Evolutionary conservation across 2,113 vertebrate species (phyloP).

Genomic region (Haemorhous mexicanus): DNA sequence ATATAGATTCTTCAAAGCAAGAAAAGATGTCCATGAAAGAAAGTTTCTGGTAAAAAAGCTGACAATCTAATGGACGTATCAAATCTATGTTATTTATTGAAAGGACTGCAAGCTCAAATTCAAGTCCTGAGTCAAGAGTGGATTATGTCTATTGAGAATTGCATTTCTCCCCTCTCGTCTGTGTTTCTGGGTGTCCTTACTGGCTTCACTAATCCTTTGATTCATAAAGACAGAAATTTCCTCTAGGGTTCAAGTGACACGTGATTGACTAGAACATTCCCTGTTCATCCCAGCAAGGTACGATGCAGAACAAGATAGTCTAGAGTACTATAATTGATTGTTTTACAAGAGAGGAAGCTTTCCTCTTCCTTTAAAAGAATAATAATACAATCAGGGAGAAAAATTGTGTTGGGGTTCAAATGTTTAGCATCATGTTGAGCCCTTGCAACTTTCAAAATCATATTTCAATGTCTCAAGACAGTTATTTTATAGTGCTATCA

Average conservation of each 20-base stretch:
- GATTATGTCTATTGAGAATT: neutral
- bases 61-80: neutral
- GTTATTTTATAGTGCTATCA: neutral
- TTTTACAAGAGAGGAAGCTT: neutral
- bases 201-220: neutral
- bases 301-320: neutral
- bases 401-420: neutral
- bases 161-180: fast-evolving
- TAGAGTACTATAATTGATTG: neutral
- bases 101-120: neutral
- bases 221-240: neutral
- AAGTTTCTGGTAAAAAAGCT: neutral
- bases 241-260: neutral
- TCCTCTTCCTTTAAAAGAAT: neutral
- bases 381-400: neutral
- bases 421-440: neutral
- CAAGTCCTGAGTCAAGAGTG: neutral
- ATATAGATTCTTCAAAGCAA: neutral
- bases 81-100: neutral
- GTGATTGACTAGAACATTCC: neutral
- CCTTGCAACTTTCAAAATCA: neutral
- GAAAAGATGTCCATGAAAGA: neutral
- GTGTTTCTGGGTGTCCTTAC: neutral
- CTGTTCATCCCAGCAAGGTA: neutral
- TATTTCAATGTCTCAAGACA: neutral